Percentiles rank a stretch among this genome's conserved stretches.
Evolutionary conservation across 2,113 vertebrate species (phyloP).

Genomic region (Oncorhynchus masou): DNA sequence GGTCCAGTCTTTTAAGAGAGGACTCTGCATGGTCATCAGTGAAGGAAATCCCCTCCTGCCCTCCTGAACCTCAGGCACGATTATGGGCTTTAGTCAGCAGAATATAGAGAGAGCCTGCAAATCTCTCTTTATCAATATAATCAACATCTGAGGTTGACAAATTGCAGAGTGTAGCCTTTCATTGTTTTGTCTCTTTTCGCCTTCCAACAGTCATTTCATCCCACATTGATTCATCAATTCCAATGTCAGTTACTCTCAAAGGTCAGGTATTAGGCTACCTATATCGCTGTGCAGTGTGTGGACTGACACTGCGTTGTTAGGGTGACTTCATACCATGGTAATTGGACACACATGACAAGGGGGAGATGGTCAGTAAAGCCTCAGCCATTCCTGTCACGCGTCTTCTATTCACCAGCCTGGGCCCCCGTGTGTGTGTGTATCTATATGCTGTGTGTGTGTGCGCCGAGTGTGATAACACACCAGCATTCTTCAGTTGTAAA

Average conservation of each 20-base stretch:
- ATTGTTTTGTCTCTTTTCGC: background rate
- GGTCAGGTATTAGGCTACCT: constrained; percentile 13
- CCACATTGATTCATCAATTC: background rate
- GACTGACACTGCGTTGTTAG: constrained; percentile 26
- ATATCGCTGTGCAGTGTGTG: background rate
- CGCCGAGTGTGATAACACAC: constrained; percentile 34
- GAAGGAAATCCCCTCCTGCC: constrained; percentile 19
- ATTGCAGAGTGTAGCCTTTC: background rate
- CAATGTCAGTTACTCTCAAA: background rate
- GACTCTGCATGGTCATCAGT: constrained; percentile 10
- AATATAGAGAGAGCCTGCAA: background rate
- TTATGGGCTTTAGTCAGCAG: constrained; percentile 6
- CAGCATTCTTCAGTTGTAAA: constrained; percentile 62
- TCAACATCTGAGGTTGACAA: background rate
- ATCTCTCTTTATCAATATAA: background rate
- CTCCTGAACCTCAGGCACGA: constrained; percentile 13
- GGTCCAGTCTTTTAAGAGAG: constrained; percentile 16
- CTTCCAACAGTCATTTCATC: constrained; percentile 16
- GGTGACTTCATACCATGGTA: constrained; percentile 46
- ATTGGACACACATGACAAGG: constrained; percentile 62
- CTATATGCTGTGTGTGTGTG: background rate
- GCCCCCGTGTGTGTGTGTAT: constrained; percentile 13
- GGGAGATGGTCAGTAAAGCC: constrained; percentile 21
- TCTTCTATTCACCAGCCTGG: constrained; percentile 42
- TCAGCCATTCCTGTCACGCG: constrained; percentile 49